Conservation (phyloP, 2,113 vertebrate genomes). For the Naja naja region DNA sequence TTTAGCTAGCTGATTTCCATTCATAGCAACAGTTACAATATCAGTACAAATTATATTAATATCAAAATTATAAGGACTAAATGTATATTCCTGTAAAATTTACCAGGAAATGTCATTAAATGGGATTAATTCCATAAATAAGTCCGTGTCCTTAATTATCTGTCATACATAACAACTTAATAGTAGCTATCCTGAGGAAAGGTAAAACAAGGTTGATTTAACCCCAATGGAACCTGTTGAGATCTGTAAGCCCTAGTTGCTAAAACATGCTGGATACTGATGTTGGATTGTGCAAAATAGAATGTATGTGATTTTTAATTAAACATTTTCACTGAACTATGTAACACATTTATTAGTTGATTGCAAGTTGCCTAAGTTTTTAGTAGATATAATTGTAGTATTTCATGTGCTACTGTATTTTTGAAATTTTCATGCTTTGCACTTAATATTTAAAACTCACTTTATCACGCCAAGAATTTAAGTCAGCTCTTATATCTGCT, state of each 20-base stretch:
- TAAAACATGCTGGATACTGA: not conserved
- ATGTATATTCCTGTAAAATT: not conserved
- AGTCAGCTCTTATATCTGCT: slow-evolving; percentile 59
- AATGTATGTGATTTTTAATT: not conserved
- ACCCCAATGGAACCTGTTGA: not conserved
- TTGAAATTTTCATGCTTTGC: slow-evolving; percentile 53
- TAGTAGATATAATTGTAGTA: slow-evolving; percentile 35
- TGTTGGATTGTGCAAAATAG: not conserved
- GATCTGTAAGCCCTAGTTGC: not conserved
- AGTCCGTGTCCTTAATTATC: not conserved
- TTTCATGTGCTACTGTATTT: slow-evolving; percentile 46
- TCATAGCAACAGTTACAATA: not conserved
- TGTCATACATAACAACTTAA: not conserved
- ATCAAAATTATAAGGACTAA: not conserved
- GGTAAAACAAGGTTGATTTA: not conserved
- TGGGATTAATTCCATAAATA: not conserved
- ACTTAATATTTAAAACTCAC: slow-evolving; percentile 69
- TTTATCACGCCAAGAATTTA: slow-evolving; percentile 59
- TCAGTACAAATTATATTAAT: not conserved
- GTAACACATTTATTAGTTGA: slow-evolving; percentile 22
- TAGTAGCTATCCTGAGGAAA: not conserved
- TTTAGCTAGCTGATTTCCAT: not conserved
- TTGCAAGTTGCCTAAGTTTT: slow-evolving; percentile 33
- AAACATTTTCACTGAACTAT: slow-evolving; percentile 1
- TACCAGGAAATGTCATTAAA: not conserved